phyloP scores from a whole-genome alignment of 2,797 vertebrate genomes.

The Pseudocheirus occidentalis region DNA sequence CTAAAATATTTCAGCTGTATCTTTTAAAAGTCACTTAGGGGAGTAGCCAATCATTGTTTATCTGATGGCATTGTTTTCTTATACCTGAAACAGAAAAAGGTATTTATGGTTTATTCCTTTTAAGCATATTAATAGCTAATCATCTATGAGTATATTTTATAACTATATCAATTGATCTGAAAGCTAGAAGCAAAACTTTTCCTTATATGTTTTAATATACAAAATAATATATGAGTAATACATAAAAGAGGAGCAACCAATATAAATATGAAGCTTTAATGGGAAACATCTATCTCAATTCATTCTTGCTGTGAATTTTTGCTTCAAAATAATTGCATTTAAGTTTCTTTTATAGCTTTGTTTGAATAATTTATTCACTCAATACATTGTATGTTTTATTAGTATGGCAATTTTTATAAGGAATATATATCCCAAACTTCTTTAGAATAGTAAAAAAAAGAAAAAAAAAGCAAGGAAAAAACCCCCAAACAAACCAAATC shows the following conservation, averaged over 20 bases:
- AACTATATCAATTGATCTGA: background rate
- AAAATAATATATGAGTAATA: background rate
- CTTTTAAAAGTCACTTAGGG: background rate
- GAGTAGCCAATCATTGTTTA: background rate
- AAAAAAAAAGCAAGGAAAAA: background rate
- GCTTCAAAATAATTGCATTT: background rate
- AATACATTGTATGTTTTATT: background rate
- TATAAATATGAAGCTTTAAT: background rate
- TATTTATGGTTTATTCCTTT: background rate
- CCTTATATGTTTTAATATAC: background rate
- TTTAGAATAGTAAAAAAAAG: conserved; percentile 25
- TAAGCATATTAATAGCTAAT: background rate
- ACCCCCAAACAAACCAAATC: too few relatives aligned
- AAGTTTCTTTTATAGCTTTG: background rate
- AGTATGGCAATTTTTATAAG: conserved; percentile 35
- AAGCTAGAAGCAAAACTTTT: background rate
- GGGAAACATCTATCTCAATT: background rate
- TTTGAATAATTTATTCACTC: background rate
- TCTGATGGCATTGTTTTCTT: too few relatives aligned
- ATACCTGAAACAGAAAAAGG: too few relatives aligned
- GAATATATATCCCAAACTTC: conserved; percentile 32
- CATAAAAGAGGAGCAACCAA: background rate
- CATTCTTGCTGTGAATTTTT: background rate
- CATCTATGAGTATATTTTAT: background rate
- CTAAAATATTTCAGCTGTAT: background rate